These are phyloP conservation scores for Otus scops DNA, from an alignment of 2,797 vertebrate genomes.

Conservation along the genomic window DNA sequence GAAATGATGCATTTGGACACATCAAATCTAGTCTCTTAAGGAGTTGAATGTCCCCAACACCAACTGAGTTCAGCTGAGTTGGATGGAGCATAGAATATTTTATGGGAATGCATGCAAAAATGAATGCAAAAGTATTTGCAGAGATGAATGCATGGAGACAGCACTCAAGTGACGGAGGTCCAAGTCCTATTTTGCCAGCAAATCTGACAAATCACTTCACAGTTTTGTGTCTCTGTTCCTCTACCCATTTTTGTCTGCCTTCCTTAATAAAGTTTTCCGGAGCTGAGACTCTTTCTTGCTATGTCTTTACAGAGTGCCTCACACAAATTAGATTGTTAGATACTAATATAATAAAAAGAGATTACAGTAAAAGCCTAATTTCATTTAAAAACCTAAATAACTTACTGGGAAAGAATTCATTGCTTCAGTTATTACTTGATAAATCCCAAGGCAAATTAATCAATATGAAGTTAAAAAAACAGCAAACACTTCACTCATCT, in stretches of 20 bases:
- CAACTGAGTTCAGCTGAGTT: not conserved
- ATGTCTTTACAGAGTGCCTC: not conserved
- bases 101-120: not conserved
- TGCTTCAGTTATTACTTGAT: slow-evolving; percentile 43
- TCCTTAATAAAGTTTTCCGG: not conserved
- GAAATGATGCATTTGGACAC: not conserved
- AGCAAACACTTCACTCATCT: slow-evolving; percentile 19
- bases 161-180: not conserved
- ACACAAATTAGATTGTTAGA: slow-evolving; percentile 39
- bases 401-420: slow-evolving; percentile 22
- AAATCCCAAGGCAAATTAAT: slow-evolving; percentile 58
- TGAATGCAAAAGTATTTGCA: not conserved
- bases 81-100: not conserved
- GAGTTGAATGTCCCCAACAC: not conserved
- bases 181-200: not conserved
- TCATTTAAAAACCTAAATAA: slow-evolving; percentile 36
- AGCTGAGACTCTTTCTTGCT: not conserved
- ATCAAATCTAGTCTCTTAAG: not conserved
- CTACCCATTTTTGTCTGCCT: not conserved
- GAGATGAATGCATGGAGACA: not conserved
- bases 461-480: slow-evolving; percentile 5
- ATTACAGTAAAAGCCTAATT: slow-evolving; percentile 34
- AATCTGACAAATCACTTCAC: not conserved
- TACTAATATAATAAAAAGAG: slow-evolving; percentile 42
- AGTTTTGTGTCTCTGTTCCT: not conserved